phyloP scores from a whole-genome alignment of 2,888 invertebrate genomes.

The Cataglyphis altisquamis region DNA sequence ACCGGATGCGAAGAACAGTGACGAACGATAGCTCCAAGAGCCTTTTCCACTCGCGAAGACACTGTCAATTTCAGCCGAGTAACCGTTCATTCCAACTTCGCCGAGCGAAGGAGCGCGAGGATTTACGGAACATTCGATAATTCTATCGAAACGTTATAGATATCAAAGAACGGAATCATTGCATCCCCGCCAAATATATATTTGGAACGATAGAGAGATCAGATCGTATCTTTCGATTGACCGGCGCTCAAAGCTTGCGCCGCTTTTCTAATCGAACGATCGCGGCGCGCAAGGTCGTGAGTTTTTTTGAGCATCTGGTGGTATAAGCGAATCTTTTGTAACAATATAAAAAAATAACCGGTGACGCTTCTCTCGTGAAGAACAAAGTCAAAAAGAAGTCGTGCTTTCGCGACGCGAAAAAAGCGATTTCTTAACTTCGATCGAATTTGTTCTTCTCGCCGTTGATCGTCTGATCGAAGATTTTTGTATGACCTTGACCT shows the following conservation, averaged over 20 bases:
- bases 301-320: constrained; percentile 19
- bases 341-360: background rate
- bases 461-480: constrained; percentile 9
- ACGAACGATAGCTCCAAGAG: constrained; percentile 34
- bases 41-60: background rate
- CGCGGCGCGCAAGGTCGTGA: constrained; percentile 27
- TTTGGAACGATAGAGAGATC: constrained; percentile 20
- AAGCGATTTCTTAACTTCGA: background rate
- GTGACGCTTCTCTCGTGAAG: background rate
- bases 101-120: background rate
- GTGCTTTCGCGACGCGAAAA: background rate
- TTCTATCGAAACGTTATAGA: background rate
- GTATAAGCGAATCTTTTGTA: constrained; percentile 1
- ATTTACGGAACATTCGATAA: background rate
- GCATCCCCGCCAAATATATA: constrained; percentile 17
- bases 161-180: constrained; percentile 1
- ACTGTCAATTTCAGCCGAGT: background rate
- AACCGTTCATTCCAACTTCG: background rate
- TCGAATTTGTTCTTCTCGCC: background rate
- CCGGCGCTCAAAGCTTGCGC: constrained; percentile 42
- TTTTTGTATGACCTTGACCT: constrained; percentile 6
- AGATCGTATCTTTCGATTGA: constrained; percentile 23
- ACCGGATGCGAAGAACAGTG: constrained; percentile 40
- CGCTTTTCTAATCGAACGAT: constrained; percentile 33
- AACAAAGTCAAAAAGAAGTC: background rate